Evolutionary conservation across 2,797 vertebrate species (phyloP), one percentile per base, ranked within the genome.

Genomic region (Pseudochromis fuscus): DNA sequence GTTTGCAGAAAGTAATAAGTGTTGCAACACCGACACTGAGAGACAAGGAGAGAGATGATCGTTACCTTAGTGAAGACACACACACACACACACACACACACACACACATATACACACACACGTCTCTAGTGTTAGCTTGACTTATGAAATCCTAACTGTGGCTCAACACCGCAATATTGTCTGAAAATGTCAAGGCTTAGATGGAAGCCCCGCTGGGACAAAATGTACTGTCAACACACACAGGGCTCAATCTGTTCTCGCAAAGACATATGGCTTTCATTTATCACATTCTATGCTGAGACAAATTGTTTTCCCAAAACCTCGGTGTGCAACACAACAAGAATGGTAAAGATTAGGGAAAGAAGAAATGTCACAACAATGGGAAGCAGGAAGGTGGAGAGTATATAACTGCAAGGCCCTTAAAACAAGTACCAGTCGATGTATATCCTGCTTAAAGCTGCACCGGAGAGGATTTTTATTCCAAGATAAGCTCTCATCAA

Each of bases 81-180:
- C 35, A 24, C 30, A 40, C 60, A 67, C 50, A 40, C 25, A 48
- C 59, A 53, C 65, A 67, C 46, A 72, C 70, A 65, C 77, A 63
- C 61, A 55, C 61, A 44, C 61, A 51, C 52, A 40, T 60, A 59
- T 67, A 40, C 62, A 63, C 62, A 50, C 73, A 35, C 35, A 35
- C 37, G 44, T 73, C 72, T 79, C 67, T 27, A 62, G 81, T 71
- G 85, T 81, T 84, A 83, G 83, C 65, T 87, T 82, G 88, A 87
- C 88, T 92, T 90, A 90, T 90, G 86, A 91, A 89, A 93, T 84
- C 86, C 85, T 81, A 87, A 89, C 82, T 77, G 81, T 75, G 87
- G 88, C 90, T 91, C 85, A 90, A 83, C 85, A 74, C 77, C 42
- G 81, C 90, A 93, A 93, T 93, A 92, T 92, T 92, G 91, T 87